Evolutionary conservation across 2,113 vertebrate species (phyloP).

Genomic region (Alosa alosa): DNA sequence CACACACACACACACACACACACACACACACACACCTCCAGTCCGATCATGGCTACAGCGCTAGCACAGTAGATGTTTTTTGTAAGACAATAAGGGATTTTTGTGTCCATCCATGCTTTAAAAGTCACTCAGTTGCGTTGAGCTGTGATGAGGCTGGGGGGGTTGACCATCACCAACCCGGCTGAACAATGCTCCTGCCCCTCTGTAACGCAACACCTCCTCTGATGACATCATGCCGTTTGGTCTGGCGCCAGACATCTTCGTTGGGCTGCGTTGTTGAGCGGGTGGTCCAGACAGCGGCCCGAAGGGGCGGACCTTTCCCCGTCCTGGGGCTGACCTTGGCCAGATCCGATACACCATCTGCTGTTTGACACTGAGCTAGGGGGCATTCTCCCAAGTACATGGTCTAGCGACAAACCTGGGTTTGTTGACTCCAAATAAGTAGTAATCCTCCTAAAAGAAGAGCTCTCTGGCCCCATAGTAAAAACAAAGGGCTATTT

Average conservation of each 20-base stretch:
- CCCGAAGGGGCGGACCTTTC: too few relatives aligned
- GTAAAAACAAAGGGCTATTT: too few relatives aligned
- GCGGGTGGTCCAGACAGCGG: not conserved
- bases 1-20: too few relatives aligned
- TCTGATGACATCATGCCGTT: not conserved
- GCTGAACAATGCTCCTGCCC: not conserved
- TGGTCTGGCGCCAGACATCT: not conserved
- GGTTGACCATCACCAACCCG: not conserved
- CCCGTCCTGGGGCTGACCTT: too few relatives aligned
- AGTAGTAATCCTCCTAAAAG: too few relatives aligned
- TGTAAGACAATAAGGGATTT: constrained; percentile 15
- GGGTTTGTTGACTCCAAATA: too few relatives aligned
- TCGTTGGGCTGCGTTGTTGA: too few relatives aligned
- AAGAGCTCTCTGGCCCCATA: too few relatives aligned
- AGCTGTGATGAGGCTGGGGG: constrained; percentile 6
- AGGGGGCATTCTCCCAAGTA: too few relatives aligned
- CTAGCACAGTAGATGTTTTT: not conserved
- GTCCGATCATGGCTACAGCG: not conserved
- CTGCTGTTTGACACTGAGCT: not conserved
- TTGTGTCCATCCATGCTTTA: not conserved
- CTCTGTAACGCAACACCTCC: not conserved
- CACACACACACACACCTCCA: not conserved
- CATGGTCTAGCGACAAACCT: too few relatives aligned
- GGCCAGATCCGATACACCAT: not conserved
- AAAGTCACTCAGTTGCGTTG: not conserved